Evolutionary conservation across 2,797 vertebrate species (phyloP).

Genomic region (Melanotaenia pygmaea): DNA sequence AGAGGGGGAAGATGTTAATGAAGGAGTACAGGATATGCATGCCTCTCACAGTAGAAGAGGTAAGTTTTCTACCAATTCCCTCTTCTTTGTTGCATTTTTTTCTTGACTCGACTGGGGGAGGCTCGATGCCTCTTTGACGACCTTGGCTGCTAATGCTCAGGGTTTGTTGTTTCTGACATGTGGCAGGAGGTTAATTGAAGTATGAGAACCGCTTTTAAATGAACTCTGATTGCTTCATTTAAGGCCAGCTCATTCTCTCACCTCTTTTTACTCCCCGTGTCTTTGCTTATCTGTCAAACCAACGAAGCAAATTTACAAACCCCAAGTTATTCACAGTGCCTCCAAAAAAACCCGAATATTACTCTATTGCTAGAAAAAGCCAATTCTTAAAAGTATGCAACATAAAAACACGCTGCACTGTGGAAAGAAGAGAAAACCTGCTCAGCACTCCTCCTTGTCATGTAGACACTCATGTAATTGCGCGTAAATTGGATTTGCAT

Average conservation of each 20-base stretch:
- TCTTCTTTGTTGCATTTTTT: not conserved
- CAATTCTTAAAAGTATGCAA: not conserved
- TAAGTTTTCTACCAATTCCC: conserved; percentile 71
- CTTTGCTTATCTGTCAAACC: not conserved
- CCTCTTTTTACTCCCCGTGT: not conserved
- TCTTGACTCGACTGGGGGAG: not conserved
- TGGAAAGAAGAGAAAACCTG: not conserved
- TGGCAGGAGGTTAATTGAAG: conserved; percentile 15
- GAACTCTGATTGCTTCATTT: conserved; percentile 19
- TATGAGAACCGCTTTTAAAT: not conserved
- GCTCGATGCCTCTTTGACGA: not conserved
- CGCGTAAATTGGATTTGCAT: conserved; percentile 14
- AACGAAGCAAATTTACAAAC: too few relatives aligned
- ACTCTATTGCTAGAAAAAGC: not conserved
- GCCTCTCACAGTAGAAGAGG: conserved; percentile 97
- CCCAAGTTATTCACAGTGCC: not conserved
- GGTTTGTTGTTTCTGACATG: conserved; percentile 23
- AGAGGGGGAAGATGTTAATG: conserved; percentile 89
- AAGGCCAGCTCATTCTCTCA: not conserved
- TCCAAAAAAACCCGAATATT: not conserved
- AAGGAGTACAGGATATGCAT: conserved; percentile 99
- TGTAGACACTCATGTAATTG: not conserved
- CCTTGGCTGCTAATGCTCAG: not conserved
- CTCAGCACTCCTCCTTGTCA: not conserved
- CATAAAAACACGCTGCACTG: not conserved